Conservation (phyloP, 2,888 invertebrate species). For the Lepidochrysops patricia region DNA sequence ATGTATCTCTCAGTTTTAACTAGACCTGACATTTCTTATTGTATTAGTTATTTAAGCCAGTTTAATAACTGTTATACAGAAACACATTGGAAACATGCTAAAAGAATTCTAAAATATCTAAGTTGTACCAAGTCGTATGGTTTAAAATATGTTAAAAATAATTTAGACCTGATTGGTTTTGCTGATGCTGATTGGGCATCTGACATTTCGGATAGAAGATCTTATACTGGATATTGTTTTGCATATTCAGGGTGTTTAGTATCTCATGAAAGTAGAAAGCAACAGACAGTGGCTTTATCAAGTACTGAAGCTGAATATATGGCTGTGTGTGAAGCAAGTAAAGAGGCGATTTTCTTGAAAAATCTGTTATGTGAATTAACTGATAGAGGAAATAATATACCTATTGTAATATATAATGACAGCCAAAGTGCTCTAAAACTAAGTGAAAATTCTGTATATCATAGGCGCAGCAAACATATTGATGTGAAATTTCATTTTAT, state of each 20-base stretch:
- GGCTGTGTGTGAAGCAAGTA: conserved; percentile 16
- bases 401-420: too few relatives aligned
- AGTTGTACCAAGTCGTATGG: conserved; percentile 15
- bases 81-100: conserved; percentile 15
- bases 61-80: conserved; percentile 18
- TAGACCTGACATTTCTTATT: conserved; percentile 12
- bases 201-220: conserved; percentile 3
- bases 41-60: conserved; percentile 1
- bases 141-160: conserved; percentile 16
- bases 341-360: conserved; percentile 18
- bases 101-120: conserved; percentile 18
- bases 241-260: conserved; percentile 10
- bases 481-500: conserved; percentile 17
- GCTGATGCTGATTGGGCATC: conserved; percentile 20
- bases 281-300: conserved; percentile 17
- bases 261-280: conserved; percentile 17
- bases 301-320: too few relatives aligned
- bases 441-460: too few relatives aligned
- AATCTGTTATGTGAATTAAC: conserved; percentile 15
- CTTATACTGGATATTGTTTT: too few relatives aligned
- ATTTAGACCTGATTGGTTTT: conserved; percentile 14
- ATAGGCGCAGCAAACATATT: too few relatives aligned
- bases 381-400: too few relatives aligned
- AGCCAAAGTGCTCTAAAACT: too few relatives aligned
- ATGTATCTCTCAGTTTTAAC: conserved; percentile 12